Base-by-base conservation (phyloP, 2,797 vertebrate genomes). In the Lophius americanus region DNA sequence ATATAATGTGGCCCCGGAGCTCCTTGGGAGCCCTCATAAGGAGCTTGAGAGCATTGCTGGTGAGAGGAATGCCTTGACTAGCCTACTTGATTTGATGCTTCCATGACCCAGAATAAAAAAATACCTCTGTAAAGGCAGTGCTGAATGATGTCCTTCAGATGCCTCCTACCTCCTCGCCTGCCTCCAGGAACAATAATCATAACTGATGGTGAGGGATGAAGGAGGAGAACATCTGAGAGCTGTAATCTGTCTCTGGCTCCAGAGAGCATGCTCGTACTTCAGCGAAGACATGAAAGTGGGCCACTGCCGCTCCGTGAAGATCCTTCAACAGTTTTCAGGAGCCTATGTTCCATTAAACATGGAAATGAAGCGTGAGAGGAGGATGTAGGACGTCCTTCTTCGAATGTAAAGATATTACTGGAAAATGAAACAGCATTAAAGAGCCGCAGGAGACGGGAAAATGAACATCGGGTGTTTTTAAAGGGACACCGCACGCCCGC, bases 271-370 rank as follows among this genome's bases (percentile, higher is more conserved):
- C 70, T 64, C 61, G 64, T 49, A 70, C 81, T 67, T 59, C 54
- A 67, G 48, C 68, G 37, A 14, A 49, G 36, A 53, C 14, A 59
- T 76, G 63, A 84, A 87, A 83, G 67, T 65, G 53, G 38, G 66
- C 44, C 10, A 12, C 5, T 48, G 23, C 36, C 44, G 59, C 61
- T 63, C 47, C 10, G 56, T 38, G 50, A 62, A 68, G n/a, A 33
- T 52, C 42, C n/a, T n/a, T n/a, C n/a, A n/a, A n/a, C n/a, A n/a
- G n/a, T n/a, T 64, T 69, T 35, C 48, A 47, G 36, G 60, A 73
- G 55, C n/a, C 2, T 23, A 53, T 54, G 64, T 68, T 71, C 33
- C 71, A 68, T 71, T 77, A 67, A 66, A 68, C 42, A 49, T 66
- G 39, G 49, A 68, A 71, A 66, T 60, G 7, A 57, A 64, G 44